Percentiles rank a stretch among this genome's conserved stretches.
Conservation (phyloP, 2,888 invertebrate species). For the Laspeyria flexula region DNA sequence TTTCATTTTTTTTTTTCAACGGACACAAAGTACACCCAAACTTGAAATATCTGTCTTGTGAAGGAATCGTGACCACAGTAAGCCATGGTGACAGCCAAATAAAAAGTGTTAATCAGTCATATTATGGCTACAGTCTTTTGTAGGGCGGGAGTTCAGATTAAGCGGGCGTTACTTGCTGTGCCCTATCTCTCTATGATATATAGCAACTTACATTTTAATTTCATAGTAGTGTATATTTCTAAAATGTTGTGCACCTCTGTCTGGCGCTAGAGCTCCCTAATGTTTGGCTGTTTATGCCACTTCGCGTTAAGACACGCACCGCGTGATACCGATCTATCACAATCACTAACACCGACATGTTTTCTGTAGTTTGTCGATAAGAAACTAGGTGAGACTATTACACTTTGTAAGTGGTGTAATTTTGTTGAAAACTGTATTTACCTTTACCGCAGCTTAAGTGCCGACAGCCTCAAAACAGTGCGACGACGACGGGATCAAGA, state of each 20-base stretch:
- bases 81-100: no score
- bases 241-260: slow-evolving; percentile 48
- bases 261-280: slow-evolving; percentile 37
- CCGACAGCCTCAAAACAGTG: background rate
- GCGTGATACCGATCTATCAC: slow-evolving; percentile 58
- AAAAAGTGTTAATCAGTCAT: no score
- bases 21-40: no score
- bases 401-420: slow-evolving; percentile 9
- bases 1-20: no score
- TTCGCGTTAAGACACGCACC: slow-evolving; percentile 54
- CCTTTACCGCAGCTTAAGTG: no score
- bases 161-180: no score
- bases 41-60: no score
- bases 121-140: no score
- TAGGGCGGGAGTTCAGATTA: no score
- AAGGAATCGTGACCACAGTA: no score
- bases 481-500: background rate
- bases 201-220: no score
- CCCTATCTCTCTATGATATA: no score
- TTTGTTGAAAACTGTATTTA: background rate
- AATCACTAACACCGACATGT: slow-evolving; percentile 49
- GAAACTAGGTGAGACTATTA: slow-evolving; percentile 19
- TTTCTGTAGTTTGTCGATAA: slow-evolving; percentile 44
- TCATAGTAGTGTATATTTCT: background rate
- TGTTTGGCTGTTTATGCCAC: slow-evolving; percentile 73